These are phyloP conservation scores for Apodemia zela DNA, from an alignment of 2,888 invertebrate genomes.

Conservation along the genomic window DNA sequence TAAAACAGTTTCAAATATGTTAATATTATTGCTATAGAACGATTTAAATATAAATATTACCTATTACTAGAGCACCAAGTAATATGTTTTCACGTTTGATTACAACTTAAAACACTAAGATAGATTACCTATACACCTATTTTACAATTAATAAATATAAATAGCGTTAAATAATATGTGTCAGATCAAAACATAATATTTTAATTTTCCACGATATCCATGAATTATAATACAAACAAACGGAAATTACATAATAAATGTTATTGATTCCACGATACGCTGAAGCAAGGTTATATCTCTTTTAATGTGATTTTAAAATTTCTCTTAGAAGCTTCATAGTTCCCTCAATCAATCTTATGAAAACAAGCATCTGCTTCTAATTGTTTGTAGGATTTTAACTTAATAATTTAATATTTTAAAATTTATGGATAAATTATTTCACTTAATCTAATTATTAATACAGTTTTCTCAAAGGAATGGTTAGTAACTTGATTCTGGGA, in stretches of 20 bases:
- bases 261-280: conserved; percentile 38
- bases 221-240: neutral
- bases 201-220: too few species aligned
- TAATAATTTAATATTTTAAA: neutral
- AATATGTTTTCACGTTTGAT: too few species aligned
- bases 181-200: too few species aligned
- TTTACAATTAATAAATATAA: too few species aligned
- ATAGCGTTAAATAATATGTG: too few species aligned
- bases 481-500: neutral
- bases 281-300: conserved; percentile 42
- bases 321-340: conserved; percentile 31
- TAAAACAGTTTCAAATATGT: conserved; percentile 64
- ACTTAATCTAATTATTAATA: neutral
- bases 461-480: neutral
- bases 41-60: neutral
- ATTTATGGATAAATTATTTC: neutral
- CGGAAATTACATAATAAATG: conserved; percentile 21
- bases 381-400: neutral
- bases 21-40: neutral
- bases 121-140: too few species aligned
- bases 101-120: too few species aligned
- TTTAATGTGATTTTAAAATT: conserved; percentile 44
- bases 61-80: too few species aligned
- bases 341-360: conserved; percentile 35
- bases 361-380: conserved; percentile 13